A percentile compares a stretch with the other conserved stretches of the same genome.
Conservation (phyloP, 2,797 vertebrate species). For the Sebastes elongatus region DNA sequence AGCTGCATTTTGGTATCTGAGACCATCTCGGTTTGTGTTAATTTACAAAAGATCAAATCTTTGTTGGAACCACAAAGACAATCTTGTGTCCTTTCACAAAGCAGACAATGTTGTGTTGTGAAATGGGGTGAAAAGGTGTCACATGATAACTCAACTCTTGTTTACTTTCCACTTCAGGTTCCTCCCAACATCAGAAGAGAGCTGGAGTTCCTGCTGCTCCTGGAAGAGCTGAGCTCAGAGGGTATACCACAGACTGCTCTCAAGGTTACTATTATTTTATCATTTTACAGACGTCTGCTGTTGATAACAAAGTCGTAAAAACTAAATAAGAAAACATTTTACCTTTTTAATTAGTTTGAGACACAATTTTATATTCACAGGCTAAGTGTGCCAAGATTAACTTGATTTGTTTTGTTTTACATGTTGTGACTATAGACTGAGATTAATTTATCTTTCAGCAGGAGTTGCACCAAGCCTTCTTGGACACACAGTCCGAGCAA, state of each 20-base stretch:
- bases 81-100: neutral
- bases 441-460: conserved; percentile 49
- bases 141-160: neutral
- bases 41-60: neutral
- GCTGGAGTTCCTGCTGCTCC: conserved; percentile 91
- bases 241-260: conserved; percentile 82
- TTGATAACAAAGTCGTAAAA: neutral
- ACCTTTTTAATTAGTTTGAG: neutral
- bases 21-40: neutral
- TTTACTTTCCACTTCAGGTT: conserved; percentile 62
- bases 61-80: neutral
- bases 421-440: neutral
- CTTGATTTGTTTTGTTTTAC: neutral
- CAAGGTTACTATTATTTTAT: conserved; percentile 78
- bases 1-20: neutral
- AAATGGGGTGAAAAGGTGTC: neutral
- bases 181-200: conserved; percentile 79
- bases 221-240: conserved; percentile 88
- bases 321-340: neutral
- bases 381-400: neutral
- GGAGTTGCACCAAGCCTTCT: conserved; percentile 88
- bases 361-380: neutral
- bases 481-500: conserved; percentile 63
- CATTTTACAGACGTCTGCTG: neutral
- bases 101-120: neutral